Percentiles rank a stretch among this genome's conserved stretches.
phyloP scores from a whole-genome alignment of 2,888 invertebrate species.

The Torymus auratus region DNA sequence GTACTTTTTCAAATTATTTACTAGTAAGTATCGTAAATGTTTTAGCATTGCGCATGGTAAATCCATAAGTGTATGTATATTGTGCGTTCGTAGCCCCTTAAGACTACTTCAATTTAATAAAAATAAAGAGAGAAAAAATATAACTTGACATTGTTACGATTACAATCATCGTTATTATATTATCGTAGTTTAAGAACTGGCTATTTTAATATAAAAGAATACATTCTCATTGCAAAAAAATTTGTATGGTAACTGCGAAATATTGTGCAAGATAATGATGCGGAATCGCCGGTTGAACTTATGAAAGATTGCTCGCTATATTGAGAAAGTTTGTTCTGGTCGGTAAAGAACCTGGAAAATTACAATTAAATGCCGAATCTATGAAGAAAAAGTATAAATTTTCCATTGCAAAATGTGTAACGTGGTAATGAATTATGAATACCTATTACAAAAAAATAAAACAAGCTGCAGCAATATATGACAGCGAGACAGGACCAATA shows the following conservation, averaged over 20 bases:
- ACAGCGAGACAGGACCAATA: conserved; percentile 56
- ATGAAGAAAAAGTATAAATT: conserved; percentile 18
- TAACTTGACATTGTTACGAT: conserved; percentile 54
- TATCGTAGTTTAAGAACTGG: conserved; percentile 53
- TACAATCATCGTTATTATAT: conserved; percentile 47
- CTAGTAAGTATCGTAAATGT: conserved; percentile 4
- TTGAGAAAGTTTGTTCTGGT: conserved; percentile 25
- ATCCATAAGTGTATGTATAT: conserved; percentile 26
- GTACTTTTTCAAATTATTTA: conserved; percentile 30
- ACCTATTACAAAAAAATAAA: conserved; percentile 2
- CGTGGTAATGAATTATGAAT: conserved; percentile 29
- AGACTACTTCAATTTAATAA: conserved; percentile 47
- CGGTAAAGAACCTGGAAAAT: conserved; percentile 20
- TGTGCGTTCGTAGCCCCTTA: conserved; percentile 54
- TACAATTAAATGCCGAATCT: conserved; percentile 10
- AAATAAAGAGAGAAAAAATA: conserved; percentile 13
- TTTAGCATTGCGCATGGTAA: conserved; percentile 5
- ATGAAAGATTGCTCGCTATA: conserved; percentile 15
- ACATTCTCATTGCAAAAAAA: conserved; percentile 14
- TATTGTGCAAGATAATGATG: background rate
- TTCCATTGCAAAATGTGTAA: conserved; percentile 26
- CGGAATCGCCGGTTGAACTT: background rate
- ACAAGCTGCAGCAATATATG: conserved; percentile 40
- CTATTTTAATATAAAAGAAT: conserved; percentile 50
- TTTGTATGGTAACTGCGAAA: conserved; percentile 21